These are phyloP conservation scores for Parnassius orleans DNA, from an alignment of 2,888 invertebrate species.

Conservation along the genomic window DNA sequence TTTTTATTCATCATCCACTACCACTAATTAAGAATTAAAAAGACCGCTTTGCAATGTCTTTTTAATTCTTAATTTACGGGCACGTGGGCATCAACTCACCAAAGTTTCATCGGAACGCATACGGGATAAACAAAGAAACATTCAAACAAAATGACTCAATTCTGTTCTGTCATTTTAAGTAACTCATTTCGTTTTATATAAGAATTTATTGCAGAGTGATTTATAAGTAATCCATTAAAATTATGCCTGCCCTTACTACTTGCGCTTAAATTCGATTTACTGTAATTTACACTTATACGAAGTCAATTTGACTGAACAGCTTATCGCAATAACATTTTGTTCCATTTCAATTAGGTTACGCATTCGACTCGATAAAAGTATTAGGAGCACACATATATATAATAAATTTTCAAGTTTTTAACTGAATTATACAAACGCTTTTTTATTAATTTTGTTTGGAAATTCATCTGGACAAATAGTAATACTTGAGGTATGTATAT, in stretches of 20 bases:
- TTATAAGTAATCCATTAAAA: slow-evolving; percentile 30
- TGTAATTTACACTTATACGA: slow-evolving; percentile 24
- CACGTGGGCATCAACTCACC: too few relatives aligned
- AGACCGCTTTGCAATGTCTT: too few relatives aligned
- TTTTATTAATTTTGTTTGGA: too few relatives aligned
- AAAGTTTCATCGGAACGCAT: too few relatives aligned
- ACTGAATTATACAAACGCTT: not conserved
- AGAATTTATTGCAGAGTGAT: not conserved
- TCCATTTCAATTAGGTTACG: slow-evolving; percentile 22
- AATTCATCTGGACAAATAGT: too few relatives aligned
- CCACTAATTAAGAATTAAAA: too few relatives aligned
- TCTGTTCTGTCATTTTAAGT: slow-evolving; percentile 16
- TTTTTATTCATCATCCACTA: too few relatives aligned
- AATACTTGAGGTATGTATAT: too few relatives aligned
- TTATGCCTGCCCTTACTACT: slow-evolving; percentile 20
- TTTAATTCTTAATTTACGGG: too few relatives aligned
- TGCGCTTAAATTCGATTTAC: slow-evolving; percentile 14
- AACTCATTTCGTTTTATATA: slow-evolving; percentile 19
- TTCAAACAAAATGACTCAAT: slow-evolving; percentile 5
- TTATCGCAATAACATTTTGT: slow-evolving; percentile 19
- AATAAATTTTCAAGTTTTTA: too few relatives aligned
- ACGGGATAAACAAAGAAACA: too few relatives aligned
- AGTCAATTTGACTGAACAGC: slow-evolving; percentile 29
- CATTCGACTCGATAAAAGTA: slow-evolving; percentile 18
- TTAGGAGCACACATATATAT: too few relatives aligned